A percentile compares a stretch with the other conserved stretches of the same genome.
These are phyloP conservation scores for Pheosia gnoma DNA, from an alignment of 2,888 invertebrate species.

Conservation along the genomic window DNA sequence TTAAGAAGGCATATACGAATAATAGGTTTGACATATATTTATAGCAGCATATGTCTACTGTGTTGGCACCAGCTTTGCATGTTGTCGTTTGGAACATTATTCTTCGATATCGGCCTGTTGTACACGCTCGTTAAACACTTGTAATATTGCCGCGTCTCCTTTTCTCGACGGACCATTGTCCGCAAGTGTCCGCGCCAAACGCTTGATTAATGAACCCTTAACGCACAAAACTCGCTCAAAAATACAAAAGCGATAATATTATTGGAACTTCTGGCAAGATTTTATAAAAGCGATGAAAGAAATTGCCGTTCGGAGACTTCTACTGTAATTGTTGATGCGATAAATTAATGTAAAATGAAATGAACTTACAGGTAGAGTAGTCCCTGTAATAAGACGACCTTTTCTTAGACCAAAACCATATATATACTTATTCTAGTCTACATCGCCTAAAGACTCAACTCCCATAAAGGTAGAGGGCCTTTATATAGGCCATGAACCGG, in stretches of 20 bases:
- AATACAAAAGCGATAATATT: neutral
- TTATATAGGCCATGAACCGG: neutral
- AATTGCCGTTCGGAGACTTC: neutral
- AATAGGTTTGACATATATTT: too few relatives aligned
- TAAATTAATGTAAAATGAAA: neutral
- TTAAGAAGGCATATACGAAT: too few relatives aligned
- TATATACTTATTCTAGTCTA: neutral
- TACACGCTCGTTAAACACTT: neutral
- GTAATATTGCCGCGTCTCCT: neutral
- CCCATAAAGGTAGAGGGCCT: slow-evolving; percentile 1
- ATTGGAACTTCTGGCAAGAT: neutral
- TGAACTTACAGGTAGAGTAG: neutral
- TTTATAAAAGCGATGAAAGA: neutral
- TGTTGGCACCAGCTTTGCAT: neutral
- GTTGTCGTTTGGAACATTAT: neutral
- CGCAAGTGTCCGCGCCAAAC: slow-evolving; percentile 3
- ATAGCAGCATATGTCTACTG: neutral
- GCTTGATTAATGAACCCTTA: slow-evolving; percentile 6
- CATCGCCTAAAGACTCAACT: neutral
- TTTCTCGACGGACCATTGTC: neutral
- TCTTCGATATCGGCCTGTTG: neutral
- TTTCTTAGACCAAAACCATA: neutral
- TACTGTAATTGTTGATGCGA: neutral
- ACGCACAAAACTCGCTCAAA: neutral
- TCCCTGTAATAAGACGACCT: neutral